Conservation (phyloP, 1,140 invertebrate genomes). For the Eriocheir sinensis region DNA sequence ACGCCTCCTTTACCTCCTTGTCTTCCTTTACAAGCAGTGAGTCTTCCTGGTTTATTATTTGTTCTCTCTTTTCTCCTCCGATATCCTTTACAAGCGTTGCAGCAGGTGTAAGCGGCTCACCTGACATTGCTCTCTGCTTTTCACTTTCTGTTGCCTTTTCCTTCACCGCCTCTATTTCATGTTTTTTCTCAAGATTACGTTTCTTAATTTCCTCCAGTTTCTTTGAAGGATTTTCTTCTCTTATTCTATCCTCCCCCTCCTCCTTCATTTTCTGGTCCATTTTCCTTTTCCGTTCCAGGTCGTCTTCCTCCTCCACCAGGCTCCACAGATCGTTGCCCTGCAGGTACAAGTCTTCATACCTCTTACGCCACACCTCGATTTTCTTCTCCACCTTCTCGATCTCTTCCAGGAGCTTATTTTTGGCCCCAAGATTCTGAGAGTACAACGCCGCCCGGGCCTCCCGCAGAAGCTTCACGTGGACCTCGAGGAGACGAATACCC, state of each 20-base stretch:
- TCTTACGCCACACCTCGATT: background rate
- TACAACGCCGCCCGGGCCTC: background rate
- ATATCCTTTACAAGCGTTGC: too few species aligned
- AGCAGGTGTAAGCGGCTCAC: too few species aligned
- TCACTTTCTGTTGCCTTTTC: background rate
- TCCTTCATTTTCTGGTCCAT: background rate
- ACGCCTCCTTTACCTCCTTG: background rate
- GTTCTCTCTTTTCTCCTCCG: background rate
- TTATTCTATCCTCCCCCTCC: background rate
- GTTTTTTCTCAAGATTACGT: background rate
- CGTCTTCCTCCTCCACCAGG: background rate
- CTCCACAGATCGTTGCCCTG: background rate
- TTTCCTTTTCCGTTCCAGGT: background rate
- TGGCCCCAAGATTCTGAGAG: background rate
- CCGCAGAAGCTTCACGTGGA: background rate
- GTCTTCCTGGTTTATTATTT: background rate
- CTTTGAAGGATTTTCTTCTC: background rate
- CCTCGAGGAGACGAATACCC: background rate
- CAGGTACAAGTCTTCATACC: background rate
- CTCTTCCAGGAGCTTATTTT: background rate
- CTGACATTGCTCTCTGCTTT: too few species aligned
- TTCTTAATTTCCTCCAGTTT: background rate
- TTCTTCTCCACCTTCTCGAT: background rate
- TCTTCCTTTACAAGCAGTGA: too few species aligned
- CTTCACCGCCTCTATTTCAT: background rate